A percentile compares a stretch with the other conserved stretches of the same genome.
phyloP scores from a whole-genome alignment of 2,113 vertebrate species.

The Eretmochelys imbricata region DNA sequence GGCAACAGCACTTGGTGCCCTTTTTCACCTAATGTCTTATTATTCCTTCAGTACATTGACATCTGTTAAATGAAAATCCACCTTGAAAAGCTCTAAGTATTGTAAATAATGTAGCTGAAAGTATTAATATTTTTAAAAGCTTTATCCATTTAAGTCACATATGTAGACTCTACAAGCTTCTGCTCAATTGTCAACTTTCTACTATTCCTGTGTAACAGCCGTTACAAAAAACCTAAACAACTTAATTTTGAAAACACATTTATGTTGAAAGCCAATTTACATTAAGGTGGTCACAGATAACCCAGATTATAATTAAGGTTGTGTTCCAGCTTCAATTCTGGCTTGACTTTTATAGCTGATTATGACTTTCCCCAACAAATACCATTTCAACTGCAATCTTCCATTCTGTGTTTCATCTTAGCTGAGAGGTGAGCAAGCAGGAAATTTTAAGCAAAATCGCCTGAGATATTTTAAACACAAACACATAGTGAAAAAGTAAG shows the following conservation, averaged over 20 bases:
- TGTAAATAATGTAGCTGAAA: constrained; percentile 51
- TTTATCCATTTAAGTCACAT: constrained; percentile 19
- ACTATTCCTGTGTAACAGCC: background rate
- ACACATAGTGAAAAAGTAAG: background rate
- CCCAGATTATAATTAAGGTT: background rate
- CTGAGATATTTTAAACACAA: background rate
- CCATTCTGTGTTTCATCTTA: background rate
- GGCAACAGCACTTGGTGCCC: background rate
- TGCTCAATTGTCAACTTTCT: background rate
- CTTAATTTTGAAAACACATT: background rate
- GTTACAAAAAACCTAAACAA: background rate
- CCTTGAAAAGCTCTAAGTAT: constrained; percentile 40
- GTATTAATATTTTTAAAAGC: constrained; percentile 31
- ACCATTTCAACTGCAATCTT: background rate
- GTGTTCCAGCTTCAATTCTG: background rate
- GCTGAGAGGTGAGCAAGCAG: background rate
- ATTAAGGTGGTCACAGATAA: background rate
- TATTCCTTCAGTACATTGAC: constrained; percentile 20
- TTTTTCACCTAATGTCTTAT: constrained; percentile 35
- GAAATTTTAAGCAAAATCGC: background rate
- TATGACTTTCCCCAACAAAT: background rate
- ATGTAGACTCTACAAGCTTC: constrained; percentile 11
- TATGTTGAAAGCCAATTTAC: background rate
- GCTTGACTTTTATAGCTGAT: background rate
- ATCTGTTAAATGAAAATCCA: constrained; percentile 43